phyloP scores from a whole-genome alignment of 2,888 invertebrate genomes.

The Cynaeus angustus region DNA sequence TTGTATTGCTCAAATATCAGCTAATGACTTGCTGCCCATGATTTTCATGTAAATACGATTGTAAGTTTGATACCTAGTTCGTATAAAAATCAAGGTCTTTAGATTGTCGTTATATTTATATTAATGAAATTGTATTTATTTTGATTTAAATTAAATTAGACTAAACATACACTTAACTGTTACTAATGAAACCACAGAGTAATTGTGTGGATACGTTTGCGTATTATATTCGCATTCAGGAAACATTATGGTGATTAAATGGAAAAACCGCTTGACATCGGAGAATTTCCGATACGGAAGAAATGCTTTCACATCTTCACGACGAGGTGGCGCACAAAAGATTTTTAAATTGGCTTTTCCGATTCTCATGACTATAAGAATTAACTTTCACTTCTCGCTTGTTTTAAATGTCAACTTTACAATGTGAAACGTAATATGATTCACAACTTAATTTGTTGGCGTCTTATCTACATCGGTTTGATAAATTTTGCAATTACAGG shows the following conservation, averaged over 20 bases:
- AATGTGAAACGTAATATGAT: constrained; percentile 2
- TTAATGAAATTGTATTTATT: not conserved
- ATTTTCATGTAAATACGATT: not conserved
- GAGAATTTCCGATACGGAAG: constrained; percentile 14
- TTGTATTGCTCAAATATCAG: not conserved
- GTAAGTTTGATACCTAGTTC: not conserved
- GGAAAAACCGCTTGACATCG: not conserved
- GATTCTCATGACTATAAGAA: constrained; percentile 15
- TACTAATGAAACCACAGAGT: too few species aligned
- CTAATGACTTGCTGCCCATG: not conserved
- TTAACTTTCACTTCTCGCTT: constrained; percentile 29
- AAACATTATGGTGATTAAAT: not conserved
- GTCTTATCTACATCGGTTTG: not conserved
- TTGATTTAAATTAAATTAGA: not conserved
- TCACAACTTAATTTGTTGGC: not conserved
- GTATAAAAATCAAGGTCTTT: not conserved
- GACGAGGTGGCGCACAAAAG: constrained; percentile 16
- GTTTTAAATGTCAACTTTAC: constrained; percentile 20
- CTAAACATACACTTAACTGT: too few species aligned
- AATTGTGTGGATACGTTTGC: too few species aligned
- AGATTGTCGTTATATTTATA: constrained; percentile 1
- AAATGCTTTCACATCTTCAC: not conserved
- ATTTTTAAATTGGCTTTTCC: constrained; percentile 33
- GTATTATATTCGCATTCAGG: not conserved
- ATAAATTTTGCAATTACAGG: not conserved